These are phyloP conservation scores for Carcharodon carcharias DNA, from an alignment of 2,797 vertebrate species.

Conservation along the genomic window DNA sequence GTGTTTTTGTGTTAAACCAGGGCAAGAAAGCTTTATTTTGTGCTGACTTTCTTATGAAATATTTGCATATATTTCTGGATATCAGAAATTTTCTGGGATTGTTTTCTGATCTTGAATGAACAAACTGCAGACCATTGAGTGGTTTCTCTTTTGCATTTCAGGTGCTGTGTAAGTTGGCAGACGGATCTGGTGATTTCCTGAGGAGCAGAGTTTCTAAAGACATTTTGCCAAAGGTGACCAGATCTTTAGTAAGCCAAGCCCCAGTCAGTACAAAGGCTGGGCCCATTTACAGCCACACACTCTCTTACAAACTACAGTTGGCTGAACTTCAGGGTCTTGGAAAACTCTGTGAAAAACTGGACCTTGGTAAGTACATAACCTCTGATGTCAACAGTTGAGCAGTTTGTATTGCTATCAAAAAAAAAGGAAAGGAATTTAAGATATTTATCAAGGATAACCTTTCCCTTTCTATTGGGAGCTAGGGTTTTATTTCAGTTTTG, in stretches of 20 bases:
- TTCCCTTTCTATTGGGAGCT: not conserved
- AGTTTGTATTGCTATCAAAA: not conserved
- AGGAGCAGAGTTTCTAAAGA: conserved; percentile 80
- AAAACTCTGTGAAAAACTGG: conserved; percentile 69
- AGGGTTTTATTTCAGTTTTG: not conserved
- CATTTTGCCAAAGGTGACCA: conserved; percentile 72
- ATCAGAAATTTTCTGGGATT: not conserved
- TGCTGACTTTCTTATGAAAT: not conserved
- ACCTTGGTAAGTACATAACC: conserved; percentile 67
- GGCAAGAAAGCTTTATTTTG: not conserved
- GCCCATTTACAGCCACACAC: conserved; percentile 74
- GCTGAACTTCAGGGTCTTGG: conserved; percentile 81
- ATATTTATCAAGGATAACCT: not conserved
- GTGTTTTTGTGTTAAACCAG: not conserved
- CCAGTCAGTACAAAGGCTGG: conserved; percentile 71
- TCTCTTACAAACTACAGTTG: conserved; percentile 86
- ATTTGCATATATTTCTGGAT: not conserved
- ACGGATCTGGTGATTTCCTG: conserved; percentile 77
- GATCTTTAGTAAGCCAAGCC: conserved; percentile 71
- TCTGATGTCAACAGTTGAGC: not conserved
- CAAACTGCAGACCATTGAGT: not conserved
- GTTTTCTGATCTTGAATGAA: not conserved
- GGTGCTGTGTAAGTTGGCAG: conserved; percentile 76
- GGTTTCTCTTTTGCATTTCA: conserved; percentile 47
- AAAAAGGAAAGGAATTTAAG: not conserved